Percentiles rank a stretch among this genome's conserved stretches.
These are phyloP conservation scores for Drosophila pruinosa DNA, from an alignment of 1,140 invertebrate genomes.

Conservation along the genomic window DNA sequence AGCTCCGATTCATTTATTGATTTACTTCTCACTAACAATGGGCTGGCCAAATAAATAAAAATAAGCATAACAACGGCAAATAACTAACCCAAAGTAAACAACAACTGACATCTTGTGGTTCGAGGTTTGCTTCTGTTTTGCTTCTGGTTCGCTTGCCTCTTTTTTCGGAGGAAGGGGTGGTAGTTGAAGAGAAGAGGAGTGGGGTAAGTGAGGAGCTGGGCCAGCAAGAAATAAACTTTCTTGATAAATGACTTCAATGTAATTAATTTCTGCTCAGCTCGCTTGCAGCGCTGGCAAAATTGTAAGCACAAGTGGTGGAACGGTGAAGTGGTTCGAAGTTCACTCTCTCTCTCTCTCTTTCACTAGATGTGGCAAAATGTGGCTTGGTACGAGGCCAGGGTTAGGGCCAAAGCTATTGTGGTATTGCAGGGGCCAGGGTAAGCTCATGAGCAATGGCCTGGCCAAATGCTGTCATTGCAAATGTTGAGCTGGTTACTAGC, in stretches of 20 bases:
- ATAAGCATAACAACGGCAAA: slow-evolving; percentile 74
- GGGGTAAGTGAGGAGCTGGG: neutral
- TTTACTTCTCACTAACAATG: slow-evolving; percentile 75
- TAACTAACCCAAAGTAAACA: slow-evolving; percentile 68
- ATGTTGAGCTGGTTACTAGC: slow-evolving; percentile 50
- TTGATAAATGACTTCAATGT: slow-evolving; percentile 82
- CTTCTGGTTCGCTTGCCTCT: slow-evolving; percentile 32
- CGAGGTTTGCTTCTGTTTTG: slow-evolving; percentile 37
- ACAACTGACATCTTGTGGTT: slow-evolving; percentile 73
- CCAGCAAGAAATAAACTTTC: slow-evolving; percentile 79
- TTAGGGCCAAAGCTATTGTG: slow-evolving; percentile 37
- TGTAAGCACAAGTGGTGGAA: slow-evolving; percentile 42
- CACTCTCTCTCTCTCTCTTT: neutral
- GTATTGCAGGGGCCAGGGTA: neutral
- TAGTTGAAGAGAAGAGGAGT: neutral
- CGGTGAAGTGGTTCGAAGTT: neutral
- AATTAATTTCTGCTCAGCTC: slow-evolving; percentile 77
- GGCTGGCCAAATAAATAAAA: slow-evolving; percentile 71
- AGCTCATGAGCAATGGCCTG: slow-evolving; percentile 67
- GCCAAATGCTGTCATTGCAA: slow-evolving; percentile 70
- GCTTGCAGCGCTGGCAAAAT: slow-evolving; percentile 59
- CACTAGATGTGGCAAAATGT: neutral
- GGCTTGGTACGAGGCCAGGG: slow-evolving; percentile 23
- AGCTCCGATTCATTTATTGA: slow-evolving; percentile 75
- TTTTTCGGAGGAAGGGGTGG: neutral